A percentile compares a stretch with the other conserved stretches of the same genome.
phyloP scores from a whole-genome alignment of 2,888 invertebrate species.

The Hirtodrosophila alboralis region DNA sequence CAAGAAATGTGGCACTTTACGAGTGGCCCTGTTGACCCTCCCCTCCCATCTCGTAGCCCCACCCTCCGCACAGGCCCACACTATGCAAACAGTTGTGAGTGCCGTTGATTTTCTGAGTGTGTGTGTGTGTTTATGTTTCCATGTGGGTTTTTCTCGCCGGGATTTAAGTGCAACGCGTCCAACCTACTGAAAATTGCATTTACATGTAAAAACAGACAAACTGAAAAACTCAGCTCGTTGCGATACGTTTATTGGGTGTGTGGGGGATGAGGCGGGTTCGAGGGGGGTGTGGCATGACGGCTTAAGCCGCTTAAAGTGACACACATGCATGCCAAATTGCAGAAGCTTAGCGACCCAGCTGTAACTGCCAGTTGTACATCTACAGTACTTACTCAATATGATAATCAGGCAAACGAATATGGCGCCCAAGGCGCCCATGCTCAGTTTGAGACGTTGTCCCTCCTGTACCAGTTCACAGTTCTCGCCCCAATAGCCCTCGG shows the following conservation, averaged over 20 bases:
- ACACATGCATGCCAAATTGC: slow-evolving; percentile 56
- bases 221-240: slow-evolving; percentile 13
- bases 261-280: background rate
- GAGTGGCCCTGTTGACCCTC: slow-evolving; percentile 1
- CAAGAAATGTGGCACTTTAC: slow-evolving; percentile 63
- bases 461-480: slow-evolving; percentile 97
- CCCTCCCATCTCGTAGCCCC: slow-evolving; percentile 1
- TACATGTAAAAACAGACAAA: slow-evolving; percentile 64
- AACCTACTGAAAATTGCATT: slow-evolving; percentile 72
- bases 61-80: slow-evolving; percentile 1
- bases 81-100: slow-evolving; percentile 45
- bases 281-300: slow-evolving; percentile 17
- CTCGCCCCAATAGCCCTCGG: slow-evolving; percentile 96
- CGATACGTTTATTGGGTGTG: too few relatives aligned
- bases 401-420: slow-evolving; percentile 98
- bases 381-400: slow-evolving; percentile 93
- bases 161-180: slow-evolving; percentile 43
- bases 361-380: background rate
- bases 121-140: background rate
- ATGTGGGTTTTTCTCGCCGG: slow-evolving; percentile 27
- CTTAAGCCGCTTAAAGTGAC: slow-evolving; percentile 76
- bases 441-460: slow-evolving; percentile 96
- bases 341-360: slow-evolving; percentile 52
- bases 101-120: slow-evolving; percentile 22
- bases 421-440: slow-evolving; percentile 98